Conservation (phyloP, 2,113 vertebrate genomes). For the Isurus oxyrinchus region DNA sequence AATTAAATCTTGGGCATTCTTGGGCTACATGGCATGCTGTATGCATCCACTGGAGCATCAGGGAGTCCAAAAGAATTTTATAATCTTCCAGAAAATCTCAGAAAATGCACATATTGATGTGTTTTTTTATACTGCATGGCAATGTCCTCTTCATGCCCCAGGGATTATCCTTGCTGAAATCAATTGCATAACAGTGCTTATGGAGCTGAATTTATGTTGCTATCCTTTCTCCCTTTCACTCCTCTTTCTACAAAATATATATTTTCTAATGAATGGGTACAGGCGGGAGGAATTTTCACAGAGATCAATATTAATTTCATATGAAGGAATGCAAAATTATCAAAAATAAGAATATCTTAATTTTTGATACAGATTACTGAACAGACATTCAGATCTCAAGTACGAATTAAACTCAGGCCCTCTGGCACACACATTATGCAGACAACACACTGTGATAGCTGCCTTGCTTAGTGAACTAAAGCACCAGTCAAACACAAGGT, state of each 20-base stretch:
- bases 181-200: not conserved
- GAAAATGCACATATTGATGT: not conserved
- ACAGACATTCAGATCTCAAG: not conserved
- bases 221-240: not conserved
- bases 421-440: not conserved
- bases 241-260: not conserved
- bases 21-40: not conserved
- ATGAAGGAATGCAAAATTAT: not conserved
- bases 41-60: not conserved
- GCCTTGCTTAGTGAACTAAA: not conserved
- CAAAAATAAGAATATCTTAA: not conserved
- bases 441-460: not conserved
- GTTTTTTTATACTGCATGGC: not conserved
- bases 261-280: not conserved
- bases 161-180: not conserved
- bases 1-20: not conserved
- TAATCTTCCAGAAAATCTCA: not conserved
- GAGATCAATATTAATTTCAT: constrained; percentile 2
- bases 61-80: not conserved
- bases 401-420: not conserved
- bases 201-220: not conserved
- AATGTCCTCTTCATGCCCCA: not conserved
- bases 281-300: not conserved
- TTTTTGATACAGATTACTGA: constrained; percentile 6
- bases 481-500: not conserved